These are phyloP conservation scores for Mionectes macconnelli DNA, from an alignment of 2,113 vertebrate species.

Conservation along the genomic window DNA sequence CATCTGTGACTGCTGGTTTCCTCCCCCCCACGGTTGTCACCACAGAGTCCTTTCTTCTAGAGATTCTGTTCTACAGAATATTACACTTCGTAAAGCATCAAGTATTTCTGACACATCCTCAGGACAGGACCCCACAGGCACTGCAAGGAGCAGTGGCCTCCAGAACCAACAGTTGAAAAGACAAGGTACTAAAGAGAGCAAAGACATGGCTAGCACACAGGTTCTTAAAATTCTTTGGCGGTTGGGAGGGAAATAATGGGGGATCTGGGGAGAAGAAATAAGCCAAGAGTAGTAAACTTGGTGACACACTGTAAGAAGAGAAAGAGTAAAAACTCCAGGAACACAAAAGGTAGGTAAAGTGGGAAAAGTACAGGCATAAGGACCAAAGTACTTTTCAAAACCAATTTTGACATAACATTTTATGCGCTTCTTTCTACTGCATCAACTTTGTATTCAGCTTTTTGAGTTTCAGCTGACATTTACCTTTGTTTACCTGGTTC, in stretches of 20 bases:
- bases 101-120: not conserved
- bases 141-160: not conserved
- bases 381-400: not conserved
- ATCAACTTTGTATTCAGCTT: not conserved
- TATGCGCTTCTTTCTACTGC: not conserved
- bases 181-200: not conserved
- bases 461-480: not conserved
- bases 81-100: not conserved
- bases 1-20: not conserved
- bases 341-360: not conserved
- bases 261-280: not conserved
- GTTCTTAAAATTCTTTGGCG: not conserved
- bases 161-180: not conserved
- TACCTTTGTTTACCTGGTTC: not conserved
- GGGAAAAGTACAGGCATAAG: not conserved
- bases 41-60: not conserved
- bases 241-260: not conserved
- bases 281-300: not conserved
- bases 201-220: not conserved
- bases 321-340: rapidly evolving
- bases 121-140: not conserved
- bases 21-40: not conserved
- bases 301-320: rapidly evolving
- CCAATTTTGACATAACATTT: not conserved
- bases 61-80: not conserved